phyloP scores from a whole-genome alignment of 2,113 vertebrate genomes.

The Megatriorchis doriae region DNA sequence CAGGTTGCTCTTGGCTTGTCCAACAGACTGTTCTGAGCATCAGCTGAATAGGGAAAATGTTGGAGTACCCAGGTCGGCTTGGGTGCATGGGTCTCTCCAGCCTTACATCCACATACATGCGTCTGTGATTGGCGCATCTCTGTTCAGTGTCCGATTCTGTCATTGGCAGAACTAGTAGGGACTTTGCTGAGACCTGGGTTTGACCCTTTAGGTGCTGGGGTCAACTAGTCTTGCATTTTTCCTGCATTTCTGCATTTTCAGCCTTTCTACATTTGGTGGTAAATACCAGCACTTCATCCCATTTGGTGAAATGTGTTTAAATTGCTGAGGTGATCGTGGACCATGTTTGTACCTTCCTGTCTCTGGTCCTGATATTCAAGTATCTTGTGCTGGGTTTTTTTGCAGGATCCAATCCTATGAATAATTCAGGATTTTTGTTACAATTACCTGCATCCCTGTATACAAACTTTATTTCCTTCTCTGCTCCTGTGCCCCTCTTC shows the following conservation, averaged over 20 bases:
- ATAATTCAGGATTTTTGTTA: not conserved
- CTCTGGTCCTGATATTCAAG: not conserved
- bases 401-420: not conserved
- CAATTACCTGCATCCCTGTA: not conserved
- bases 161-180: not conserved
- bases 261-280: not conserved
- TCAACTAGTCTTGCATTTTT: not conserved
- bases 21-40: not conserved
- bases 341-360: accelerated
- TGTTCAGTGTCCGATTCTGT: not conserved
- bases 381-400: not conserved
- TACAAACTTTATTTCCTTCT: not conserved
- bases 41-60: not conserved
- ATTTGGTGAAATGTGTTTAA: not conserved
- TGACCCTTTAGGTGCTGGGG: not conserved
- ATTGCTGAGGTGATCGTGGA: not conserved
- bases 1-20: not conserved
- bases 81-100: not conserved
- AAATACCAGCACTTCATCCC: not conserved
- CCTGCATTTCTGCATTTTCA: not conserved
- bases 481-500: not conserved
- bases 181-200: not conserved
- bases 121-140: accelerated
- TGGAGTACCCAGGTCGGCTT: not conserved
- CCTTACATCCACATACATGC: accelerated